A percentile compares a stretch with the other conserved stretches of the same genome.
These are phyloP conservation scores for Nymphalis c-album DNA, from an alignment of 2,888 invertebrate species.

Conservation along the genomic window DNA sequence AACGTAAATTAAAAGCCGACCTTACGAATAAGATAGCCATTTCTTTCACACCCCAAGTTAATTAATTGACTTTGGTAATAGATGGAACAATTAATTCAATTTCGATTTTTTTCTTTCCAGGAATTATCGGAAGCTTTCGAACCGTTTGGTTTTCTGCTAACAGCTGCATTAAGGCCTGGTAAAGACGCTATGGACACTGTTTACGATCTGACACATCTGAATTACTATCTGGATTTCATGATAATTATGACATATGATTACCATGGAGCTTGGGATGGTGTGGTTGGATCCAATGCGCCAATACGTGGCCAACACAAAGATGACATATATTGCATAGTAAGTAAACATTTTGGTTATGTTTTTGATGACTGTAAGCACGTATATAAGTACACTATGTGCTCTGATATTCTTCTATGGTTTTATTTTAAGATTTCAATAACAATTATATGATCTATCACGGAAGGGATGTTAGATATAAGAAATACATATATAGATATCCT, in stretches of 20 bases:
- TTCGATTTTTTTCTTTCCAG: conserved; percentile 57
- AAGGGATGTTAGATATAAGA: too few species aligned
- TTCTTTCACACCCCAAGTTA: too few species aligned
- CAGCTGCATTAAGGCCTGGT: conserved; percentile 91
- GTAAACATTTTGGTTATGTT: conserved; percentile 44
- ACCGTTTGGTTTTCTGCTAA: conserved; percentile 85
- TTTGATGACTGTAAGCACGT: too few species aligned
- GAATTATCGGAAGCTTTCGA: conserved; percentile 87
- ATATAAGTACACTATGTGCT: too few species aligned
- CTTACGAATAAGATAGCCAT: too few species aligned
- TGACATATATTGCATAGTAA: conserved; percentile 86
- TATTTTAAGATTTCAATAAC: too few species aligned
- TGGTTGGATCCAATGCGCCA: conserved; percentile 90
- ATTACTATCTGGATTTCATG: conserved; percentile 85
- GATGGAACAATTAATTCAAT: too few species aligned
- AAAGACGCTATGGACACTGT: conserved; percentile 87
- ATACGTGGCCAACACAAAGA: conserved; percentile 73
- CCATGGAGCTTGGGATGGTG: conserved; percentile 90
- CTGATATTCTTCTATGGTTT: too few species aligned
- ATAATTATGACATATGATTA: conserved; percentile 96
- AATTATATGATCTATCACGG: too few species aligned
- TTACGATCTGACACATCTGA: conserved; percentile 87
- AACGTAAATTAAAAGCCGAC: too few species aligned
- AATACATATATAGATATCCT: too few species aligned
- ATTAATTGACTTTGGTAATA: too few species aligned